Percentiles rank a stretch among this genome's conserved stretches.
These are phyloP conservation scores for Beris chalybata DNA, from an alignment of 2,888 invertebrate genomes.

Conservation along the genomic window DNA sequence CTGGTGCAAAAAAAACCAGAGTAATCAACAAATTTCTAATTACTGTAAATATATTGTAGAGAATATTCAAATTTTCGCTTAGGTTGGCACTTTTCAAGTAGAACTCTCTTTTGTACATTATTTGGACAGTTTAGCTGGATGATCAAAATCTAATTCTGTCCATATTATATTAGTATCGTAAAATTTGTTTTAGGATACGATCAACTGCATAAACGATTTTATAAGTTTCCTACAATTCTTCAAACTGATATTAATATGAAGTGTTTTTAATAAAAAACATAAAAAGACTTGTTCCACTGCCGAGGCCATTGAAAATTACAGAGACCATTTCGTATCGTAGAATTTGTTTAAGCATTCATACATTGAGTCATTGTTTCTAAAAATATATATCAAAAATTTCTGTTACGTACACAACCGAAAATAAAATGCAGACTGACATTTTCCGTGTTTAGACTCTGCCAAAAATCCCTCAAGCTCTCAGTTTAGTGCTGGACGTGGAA, in stretches of 20 bases:
- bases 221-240: no score
- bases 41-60: no score
- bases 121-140: background rate
- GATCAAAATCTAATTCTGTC: background rate
- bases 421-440: conserved; percentile 33
- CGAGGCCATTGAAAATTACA: no score
- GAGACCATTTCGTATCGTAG: background rate
- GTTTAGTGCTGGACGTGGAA: conserved; percentile 32
- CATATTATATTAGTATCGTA: background rate
- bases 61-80: no score
- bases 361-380: conserved; percentile 34
- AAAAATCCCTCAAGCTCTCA: conserved; percentile 31
- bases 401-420: conserved; percentile 34
- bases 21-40: no score
- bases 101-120: background rate
- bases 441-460: conserved; percentile 33
- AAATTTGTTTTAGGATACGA: background rate
- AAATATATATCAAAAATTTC: conserved; percentile 33
- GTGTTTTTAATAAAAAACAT: no score
- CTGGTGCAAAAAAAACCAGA: no score
- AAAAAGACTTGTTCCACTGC: no score
- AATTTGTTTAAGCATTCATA: conserved; percentile 17
- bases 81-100: no score
- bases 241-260: no score
- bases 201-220: no score